These are phyloP conservation scores for Belonocnema kinseyi DNA, from an alignment of 1,140 invertebrate species.

Conservation along the genomic window DNA sequence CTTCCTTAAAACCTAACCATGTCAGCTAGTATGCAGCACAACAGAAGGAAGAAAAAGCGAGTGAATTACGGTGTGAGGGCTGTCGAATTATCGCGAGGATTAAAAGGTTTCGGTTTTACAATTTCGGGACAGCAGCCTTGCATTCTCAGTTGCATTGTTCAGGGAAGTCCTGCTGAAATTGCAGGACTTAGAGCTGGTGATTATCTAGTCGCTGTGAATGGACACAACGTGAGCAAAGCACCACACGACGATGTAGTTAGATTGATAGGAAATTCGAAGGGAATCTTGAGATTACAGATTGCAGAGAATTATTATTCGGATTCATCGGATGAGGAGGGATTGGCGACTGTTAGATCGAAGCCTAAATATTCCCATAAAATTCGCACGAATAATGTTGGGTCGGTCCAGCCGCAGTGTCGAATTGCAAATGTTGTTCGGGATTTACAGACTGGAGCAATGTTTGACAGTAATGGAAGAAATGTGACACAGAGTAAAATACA, in stretches of 20 bases:
- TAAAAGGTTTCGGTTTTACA: slow-evolving; percentile 93
- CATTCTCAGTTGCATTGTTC: slow-evolving; percentile 91
- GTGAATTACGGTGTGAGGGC: slow-evolving; percentile 88
- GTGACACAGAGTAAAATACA: slow-evolving; percentile 57
- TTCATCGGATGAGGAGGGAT: slow-evolving; percentile 86
- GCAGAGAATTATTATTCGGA: slow-evolving; percentile 93
- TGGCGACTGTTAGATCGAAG: slow-evolving; percentile 76
- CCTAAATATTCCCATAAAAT: slow-evolving; percentile 81
- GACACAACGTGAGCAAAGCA: slow-evolving; percentile 89
- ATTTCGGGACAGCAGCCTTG: slow-evolving; percentile 96
- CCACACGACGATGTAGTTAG: slow-evolving; percentile 95
- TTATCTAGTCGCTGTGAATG: slow-evolving; percentile 94
- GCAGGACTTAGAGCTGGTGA: slow-evolving; percentile 93
- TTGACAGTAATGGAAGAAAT: slow-evolving; percentile 60
- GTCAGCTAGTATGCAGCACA: slow-evolving; percentile 78
- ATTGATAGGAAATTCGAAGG: slow-evolving; percentile 90
- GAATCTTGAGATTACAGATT: slow-evolving; percentile 87
- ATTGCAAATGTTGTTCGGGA: slow-evolving; percentile 78
- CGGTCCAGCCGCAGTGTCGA: slow-evolving; percentile 69
- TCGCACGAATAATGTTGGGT: slow-evolving; percentile 57
- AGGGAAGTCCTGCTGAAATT: slow-evolving; percentile 87
- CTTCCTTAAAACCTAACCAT: slow-evolving; percentile 8
- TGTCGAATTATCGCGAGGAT: slow-evolving; percentile 89
- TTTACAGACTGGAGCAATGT: slow-evolving; percentile 77
- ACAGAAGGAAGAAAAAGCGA: slow-evolving; percentile 86